Conservation (phyloP, 2,113 vertebrate species). For the Cyanocitta stelleri region DNA sequence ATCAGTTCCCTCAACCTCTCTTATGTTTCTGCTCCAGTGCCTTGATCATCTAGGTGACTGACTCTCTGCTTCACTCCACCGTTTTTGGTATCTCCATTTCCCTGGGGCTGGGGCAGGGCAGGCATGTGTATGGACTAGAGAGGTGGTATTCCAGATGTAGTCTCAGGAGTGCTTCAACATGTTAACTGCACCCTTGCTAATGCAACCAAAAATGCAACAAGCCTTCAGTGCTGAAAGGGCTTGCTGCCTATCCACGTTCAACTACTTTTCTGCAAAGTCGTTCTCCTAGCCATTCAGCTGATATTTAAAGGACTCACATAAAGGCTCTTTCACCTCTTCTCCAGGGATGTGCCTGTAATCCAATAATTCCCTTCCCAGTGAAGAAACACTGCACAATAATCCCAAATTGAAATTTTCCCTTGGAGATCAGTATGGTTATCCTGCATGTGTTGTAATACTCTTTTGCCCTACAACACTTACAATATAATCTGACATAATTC, state of each 20-base stretch:
- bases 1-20: background rate
- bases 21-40: background rate
- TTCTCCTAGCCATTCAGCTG: background rate
- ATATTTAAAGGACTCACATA: background rate
- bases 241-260: background rate
- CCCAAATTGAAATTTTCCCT: background rate
- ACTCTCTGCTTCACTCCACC: background rate
- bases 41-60: background rate
- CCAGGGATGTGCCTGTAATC: background rate
- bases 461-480: background rate
- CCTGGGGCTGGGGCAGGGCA: background rate
- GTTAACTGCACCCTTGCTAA: background rate
- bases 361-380: background rate
- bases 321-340: background rate
- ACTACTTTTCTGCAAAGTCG: background rate
- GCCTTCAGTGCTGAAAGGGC: background rate
- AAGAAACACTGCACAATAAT: background rate
- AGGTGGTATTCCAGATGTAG: background rate
- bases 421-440: background rate
- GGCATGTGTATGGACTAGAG: background rate
- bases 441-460: background rate
- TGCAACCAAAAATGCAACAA: background rate
- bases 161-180: background rate
- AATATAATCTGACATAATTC: background rate
- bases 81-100: background rate